Conservation (phyloP, 2,113 vertebrate genomes). For the Mustelus asterias region DNA sequence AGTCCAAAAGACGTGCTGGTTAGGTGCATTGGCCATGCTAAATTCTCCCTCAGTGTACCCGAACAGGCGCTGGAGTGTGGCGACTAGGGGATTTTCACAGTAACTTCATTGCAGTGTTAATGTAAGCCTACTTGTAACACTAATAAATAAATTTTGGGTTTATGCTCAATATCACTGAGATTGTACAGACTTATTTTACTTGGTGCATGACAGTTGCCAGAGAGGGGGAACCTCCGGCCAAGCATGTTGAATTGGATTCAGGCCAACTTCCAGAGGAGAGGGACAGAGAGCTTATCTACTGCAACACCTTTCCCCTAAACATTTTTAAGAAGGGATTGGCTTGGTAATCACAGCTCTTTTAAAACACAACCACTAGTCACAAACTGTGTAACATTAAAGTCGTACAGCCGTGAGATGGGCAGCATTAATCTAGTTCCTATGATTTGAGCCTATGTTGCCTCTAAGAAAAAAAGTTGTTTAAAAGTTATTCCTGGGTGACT, state of each 20-base stretch:
- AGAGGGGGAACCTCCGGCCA: background rate
- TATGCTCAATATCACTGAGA: background rate
- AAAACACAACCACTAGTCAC: background rate
- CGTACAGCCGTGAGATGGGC: background rate
- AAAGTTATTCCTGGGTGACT: conserved; percentile 11
- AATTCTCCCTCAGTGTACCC: too few species aligned
- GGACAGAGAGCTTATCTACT: background rate
- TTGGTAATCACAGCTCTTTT: background rate
- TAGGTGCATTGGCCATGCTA: too few species aligned
- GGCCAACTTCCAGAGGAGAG: background rate
- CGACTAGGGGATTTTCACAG: too few species aligned
- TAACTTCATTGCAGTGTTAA: too few species aligned
- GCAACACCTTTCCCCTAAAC: background rate
- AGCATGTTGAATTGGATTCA: background rate
- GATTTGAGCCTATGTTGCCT: background rate
- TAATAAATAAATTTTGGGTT: background rate
- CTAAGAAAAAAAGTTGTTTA: conserved; percentile 16
- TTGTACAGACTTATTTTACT: background rate
- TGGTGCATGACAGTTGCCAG: background rate
- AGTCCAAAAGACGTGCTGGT: too few species aligned
- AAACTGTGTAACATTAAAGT: background rate
- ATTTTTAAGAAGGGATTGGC: background rate
- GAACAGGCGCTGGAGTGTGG: too few species aligned
- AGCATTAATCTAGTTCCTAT: background rate
- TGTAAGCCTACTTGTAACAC: too few species aligned